Evolutionary conservation across 92 coral and sea anemone genomes (phyloP), one percentile per base, ranked within the genome.

Genomic region (Porites evermanni): DNA sequence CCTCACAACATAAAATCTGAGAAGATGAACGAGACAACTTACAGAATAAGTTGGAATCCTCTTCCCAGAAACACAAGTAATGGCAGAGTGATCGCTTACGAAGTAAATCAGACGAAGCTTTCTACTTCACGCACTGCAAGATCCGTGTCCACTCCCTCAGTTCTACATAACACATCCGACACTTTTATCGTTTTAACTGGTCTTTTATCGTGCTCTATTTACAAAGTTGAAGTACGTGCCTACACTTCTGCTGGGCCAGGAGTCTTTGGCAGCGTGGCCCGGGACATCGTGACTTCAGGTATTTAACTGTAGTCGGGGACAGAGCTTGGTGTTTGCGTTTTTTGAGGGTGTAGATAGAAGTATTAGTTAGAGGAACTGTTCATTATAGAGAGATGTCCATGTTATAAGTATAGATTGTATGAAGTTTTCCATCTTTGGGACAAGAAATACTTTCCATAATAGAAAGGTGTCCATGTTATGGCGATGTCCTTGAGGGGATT

Each of bases 181-280:
- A 94, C 85, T 12, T 53, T 9, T 29, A 54, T 2, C 12, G 78
- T 89, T 52, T 72, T 89, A 17, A 7, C 17, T 53, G 79, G 79
- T 10, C 68, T 94, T 53, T 18, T 20, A 67, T 4, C 74, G 4
- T 88, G 92, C 72, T 74, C 80, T 65, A 8, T n/a, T 29, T 94
- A 94, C 87, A 75, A 71, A 14, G 74, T 91, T 11, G 32, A 29
- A 23, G 92, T 94, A 24, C 83, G 87, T 64, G 95, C 95, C 4
- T 79, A 79, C 69, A 91, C 93, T 21, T 29, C 64, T 6, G 67
- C 77, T 58, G 95, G 95, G 1, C 71, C 74, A 1, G 97, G 97
- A 52, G 83, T 85, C 12, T 91, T 77, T 71, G 81, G 94, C 16
- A 54, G 60, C 14, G 11, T 10, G 51, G 7, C 47, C 50, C 58